These are phyloP conservation scores for Sylvia atricapilla DNA, from an alignment of 2,113 vertebrate genomes.

Conservation along the genomic window DNA sequence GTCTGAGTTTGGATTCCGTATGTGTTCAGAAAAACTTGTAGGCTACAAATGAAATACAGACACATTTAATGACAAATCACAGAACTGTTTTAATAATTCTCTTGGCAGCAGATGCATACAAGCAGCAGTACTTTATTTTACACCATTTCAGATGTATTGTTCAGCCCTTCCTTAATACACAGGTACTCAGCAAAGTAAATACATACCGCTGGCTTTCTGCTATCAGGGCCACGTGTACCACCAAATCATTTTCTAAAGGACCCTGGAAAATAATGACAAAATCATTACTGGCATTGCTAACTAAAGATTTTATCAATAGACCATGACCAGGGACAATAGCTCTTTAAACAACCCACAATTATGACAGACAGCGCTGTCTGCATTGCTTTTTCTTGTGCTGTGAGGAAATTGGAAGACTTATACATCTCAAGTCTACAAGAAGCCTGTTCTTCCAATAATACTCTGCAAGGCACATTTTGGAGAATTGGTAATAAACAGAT, in stretches of 20 bases:
- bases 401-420: slow-evolving; percentile 18
- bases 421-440: slow-evolving; percentile 2
- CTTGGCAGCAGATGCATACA: not conserved
- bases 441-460: not conserved
- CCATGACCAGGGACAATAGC: not conserved
- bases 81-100: not conserved
- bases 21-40: slow-evolving; percentile 98
- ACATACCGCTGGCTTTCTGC: slow-evolving; percentile 97
- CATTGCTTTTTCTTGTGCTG: not conserved
- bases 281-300: not conserved
- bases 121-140: not conserved
- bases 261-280: slow-evolving; percentile 78
- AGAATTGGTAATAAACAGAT: not conserved
- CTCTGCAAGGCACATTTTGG: slow-evolving; percentile 10
- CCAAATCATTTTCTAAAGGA: slow-evolving; percentile 92
- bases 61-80: not conserved
- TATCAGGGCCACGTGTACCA: slow-evolving; percentile 90
- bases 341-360: slow-evolving; percentile 2
- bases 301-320: not conserved
- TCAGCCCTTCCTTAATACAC: not conserved
- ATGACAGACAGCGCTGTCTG: not conserved
- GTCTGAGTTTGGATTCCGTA: slow-evolving; percentile 98
- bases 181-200: not conserved
- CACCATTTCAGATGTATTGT: not conserved
- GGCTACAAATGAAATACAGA: slow-evolving; percentile 65